Percentiles rank a stretch among this genome's conserved stretches.
Conservation (phyloP, 1,140 invertebrate genomes). For the Lasioglossum albipes region DNA sequence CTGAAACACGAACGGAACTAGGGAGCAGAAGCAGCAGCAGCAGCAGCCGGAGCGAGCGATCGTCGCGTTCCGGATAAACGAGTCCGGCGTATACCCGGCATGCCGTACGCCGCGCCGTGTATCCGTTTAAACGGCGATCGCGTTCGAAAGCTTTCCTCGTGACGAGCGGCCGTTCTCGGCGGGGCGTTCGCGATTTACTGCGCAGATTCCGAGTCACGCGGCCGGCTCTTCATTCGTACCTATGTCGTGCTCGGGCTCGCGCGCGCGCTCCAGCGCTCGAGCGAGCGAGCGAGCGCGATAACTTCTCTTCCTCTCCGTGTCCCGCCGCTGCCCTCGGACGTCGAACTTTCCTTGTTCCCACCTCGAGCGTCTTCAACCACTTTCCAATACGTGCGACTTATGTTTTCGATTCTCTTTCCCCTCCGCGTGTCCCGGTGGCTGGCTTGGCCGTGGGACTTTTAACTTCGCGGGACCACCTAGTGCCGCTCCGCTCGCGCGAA, state of each 20-base stretch:
- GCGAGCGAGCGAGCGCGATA: slow-evolving; percentile 39
- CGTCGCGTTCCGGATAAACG: not conserved
- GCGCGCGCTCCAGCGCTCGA: too few species aligned
- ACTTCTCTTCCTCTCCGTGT: slow-evolving; percentile 41
- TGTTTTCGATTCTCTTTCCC: slow-evolving; percentile 20
- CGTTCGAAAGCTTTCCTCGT: slow-evolving; percentile 19
- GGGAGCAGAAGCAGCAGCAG: too few species aligned
- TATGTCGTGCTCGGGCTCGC: slow-evolving; percentile 27
- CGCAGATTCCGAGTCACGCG: slow-evolving; percentile 65
- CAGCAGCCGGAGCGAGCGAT: not conserved
- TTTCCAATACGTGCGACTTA: slow-evolving; percentile 29
- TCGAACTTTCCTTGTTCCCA: slow-evolving; percentile 47
- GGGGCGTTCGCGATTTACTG: slow-evolving; percentile 55
- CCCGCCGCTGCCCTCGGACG: slow-evolving; percentile 25
- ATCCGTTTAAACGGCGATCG: slow-evolving; percentile 6
- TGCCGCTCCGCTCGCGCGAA: too few species aligned
- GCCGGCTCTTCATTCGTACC: slow-evolving; percentile 41
- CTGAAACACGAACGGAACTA: not conserved
- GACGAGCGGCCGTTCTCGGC: slow-evolving; percentile 22
- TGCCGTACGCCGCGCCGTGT: not conserved
- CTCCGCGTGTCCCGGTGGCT: slow-evolving; percentile 5
- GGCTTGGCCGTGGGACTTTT: not conserved
- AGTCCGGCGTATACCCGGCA: too few species aligned
- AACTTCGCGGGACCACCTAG: not conserved
- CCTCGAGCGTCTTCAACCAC: slow-evolving; percentile 17